Conservation (phyloP, 2,888 invertebrate species). For the Onchidella celtica region DNA sequence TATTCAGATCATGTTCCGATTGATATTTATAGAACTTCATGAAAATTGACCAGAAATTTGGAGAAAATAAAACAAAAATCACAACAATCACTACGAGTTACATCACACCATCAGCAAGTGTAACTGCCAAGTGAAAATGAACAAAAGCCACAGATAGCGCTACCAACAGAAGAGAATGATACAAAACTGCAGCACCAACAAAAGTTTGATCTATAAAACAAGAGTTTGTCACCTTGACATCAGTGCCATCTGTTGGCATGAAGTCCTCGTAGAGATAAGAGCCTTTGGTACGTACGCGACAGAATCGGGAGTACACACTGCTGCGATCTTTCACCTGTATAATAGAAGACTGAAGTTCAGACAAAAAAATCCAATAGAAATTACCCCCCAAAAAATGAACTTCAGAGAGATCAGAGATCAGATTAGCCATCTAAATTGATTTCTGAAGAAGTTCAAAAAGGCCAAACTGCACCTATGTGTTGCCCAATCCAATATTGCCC, state of each 20-base stretch:
- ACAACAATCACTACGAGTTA: background rate
- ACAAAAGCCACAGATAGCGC: background rate
- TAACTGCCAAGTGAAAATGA: no score
- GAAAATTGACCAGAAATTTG: background rate
- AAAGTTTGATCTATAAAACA: background rate
- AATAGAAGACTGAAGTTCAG: background rate
- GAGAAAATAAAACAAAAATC: background rate
- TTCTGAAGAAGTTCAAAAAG: no score
- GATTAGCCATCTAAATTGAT: no score
- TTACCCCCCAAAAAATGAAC: no score
- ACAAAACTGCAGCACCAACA: background rate
- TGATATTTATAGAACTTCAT: no score
- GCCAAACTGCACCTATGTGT: no score
- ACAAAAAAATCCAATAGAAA: background rate
- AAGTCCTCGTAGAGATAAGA: constrained; percentile 99
- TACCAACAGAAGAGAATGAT: background rate
- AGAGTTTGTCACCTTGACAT: constrained; percentile 84
- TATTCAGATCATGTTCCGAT: no score
- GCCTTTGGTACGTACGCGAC: constrained; percentile 96
- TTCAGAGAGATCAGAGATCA: no score
- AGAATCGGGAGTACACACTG: constrained; percentile 96
- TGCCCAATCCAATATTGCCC: no score
- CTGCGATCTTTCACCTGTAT: constrained; percentile 96
- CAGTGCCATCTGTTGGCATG: constrained; percentile 98
- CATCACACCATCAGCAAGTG: background rate